phyloP scores from a whole-genome alignment of 2,888 invertebrate genomes.

The Oasisia sp. region DNA sequence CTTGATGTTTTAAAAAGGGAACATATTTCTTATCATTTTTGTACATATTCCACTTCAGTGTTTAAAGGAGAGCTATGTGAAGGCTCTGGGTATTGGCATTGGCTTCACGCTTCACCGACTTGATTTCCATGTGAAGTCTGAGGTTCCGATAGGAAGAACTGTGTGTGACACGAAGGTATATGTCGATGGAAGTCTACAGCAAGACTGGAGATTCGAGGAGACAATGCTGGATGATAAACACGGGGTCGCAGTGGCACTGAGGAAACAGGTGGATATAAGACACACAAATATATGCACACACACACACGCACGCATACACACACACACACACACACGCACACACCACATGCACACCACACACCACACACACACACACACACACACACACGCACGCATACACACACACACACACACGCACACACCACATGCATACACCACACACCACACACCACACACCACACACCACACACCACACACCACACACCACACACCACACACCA shows the following conservation, averaged over 20 bases:
- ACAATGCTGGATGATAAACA: slow-evolving; percentile 30
- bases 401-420: too few relatives aligned
- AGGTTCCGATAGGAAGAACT: background rate
- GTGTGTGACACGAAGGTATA: slow-evolving; percentile 25
- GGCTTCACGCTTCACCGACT: slow-evolving; percentile 80
- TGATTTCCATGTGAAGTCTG: slow-evolving; percentile 74
- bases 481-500: too few relatives aligned
- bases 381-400: too few relatives aligned
- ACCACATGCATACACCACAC: too few relatives aligned
- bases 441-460: too few relatives aligned
- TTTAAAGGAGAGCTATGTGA: slow-evolving; percentile 93
- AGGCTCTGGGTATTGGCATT: slow-evolving; percentile 88
- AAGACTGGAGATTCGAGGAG: slow-evolving; percentile 30
- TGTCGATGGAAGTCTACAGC: slow-evolving; percentile 26
- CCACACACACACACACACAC: too few relatives aligned
- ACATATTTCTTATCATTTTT: background rate
- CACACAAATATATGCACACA: too few relatives aligned
- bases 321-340: too few relatives aligned
- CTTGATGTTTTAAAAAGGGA: slow-evolving; percentile 20
- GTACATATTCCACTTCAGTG: slow-evolving; percentile 70
- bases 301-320: too few relatives aligned
- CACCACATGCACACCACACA: too few relatives aligned
- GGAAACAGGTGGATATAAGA: background rate
- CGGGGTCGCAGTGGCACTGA: slow-evolving; percentile 28
- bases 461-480: too few relatives aligned